A percentile compares a stretch with the other conserved stretches of the same genome.
Evolutionary conservation across 1,140 invertebrate species (phyloP).

Genomic region (Ceratina japonica): DNA sequence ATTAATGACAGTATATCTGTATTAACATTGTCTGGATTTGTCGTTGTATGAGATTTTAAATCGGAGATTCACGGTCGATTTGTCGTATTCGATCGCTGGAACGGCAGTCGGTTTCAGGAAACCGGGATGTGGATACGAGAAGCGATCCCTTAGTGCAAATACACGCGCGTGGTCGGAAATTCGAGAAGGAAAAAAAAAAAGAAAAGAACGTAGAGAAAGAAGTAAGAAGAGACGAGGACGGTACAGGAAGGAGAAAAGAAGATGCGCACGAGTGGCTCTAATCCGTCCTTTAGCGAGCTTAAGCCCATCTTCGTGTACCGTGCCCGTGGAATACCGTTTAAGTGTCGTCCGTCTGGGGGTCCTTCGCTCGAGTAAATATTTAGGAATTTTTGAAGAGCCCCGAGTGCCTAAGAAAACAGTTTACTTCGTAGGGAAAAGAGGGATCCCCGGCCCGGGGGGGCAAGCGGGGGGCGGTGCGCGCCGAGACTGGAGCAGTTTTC

Average conservation of each 20-base stretch:
- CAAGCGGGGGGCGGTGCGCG: neutral
- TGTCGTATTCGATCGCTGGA: constrained; percentile 36
- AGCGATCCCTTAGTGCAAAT: constrained; percentile 54
- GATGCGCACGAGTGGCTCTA: constrained; percentile 67
- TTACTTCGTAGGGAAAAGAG: constrained; percentile 58
- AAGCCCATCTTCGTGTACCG: constrained; percentile 64
- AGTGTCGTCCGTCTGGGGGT: constrained; percentile 67
- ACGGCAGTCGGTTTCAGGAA: constrained; percentile 24
- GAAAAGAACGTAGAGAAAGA: constrained; percentile 26
- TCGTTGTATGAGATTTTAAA: no score
- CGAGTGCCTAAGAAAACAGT: constrained; percentile 77
- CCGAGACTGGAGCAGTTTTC: constrained; percentile 30
- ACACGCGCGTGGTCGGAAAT: constrained; percentile 23
- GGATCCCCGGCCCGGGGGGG: constrained; percentile 38
- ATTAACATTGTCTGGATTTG: no score
- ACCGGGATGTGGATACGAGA: constrained; percentile 47
- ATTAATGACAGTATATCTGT: no score
- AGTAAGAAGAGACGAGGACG: constrained; percentile 1
- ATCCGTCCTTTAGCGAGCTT: constrained; percentile 70
- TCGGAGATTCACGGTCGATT: constrained; percentile 42
- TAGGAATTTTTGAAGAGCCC: constrained; percentile 74
- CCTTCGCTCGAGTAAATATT: constrained; percentile 75
- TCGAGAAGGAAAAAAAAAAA: constrained; percentile 17
- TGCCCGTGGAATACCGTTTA: constrained; percentile 63
- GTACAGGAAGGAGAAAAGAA: neutral